Evolutionary conservation across 2,888 invertebrate genomes (phyloP).

Genomic region (Stenotaenia linearis): DNA sequence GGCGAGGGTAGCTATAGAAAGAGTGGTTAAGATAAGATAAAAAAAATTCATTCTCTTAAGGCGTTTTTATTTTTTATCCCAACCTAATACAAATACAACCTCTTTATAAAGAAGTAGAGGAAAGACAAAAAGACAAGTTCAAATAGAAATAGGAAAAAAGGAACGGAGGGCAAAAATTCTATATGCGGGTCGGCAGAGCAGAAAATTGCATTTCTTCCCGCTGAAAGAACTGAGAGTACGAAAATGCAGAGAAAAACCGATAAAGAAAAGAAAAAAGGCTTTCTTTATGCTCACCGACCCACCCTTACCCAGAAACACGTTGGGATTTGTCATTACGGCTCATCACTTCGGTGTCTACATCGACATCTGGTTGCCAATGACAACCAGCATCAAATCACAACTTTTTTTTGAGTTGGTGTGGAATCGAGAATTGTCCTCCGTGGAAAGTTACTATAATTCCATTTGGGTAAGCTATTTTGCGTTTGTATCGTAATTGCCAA

Average conservation of each 20-base stretch:
- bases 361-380: not conserved
- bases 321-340: conserved; percentile 9
- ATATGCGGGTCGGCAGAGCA: not conserved
- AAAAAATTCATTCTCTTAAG: not conserved
- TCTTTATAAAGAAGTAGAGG: not conserved
- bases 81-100: not conserved
- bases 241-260: conserved; percentile 1
- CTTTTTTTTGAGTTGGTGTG: not conserved
- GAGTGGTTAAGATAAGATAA: conserved; percentile 4
- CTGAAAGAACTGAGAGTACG: not conserved
- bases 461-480: not conserved
- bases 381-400: not conserved
- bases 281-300: not conserved
- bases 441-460: too few species aligned
- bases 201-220: conserved; percentile 4
- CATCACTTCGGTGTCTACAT: not conserved
- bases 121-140: not conserved
- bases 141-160: not conserved
- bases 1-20: not conserved
- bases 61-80: conserved; percentile 2
- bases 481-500: not conserved
- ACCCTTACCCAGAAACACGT: not conserved
- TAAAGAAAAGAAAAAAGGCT: not conserved
- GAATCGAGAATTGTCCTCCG: not conserved
- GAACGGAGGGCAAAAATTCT: not conserved